These are phyloP conservation scores for Bambusicola thoracicus DNA, from an alignment of 2,113 vertebrate species.

Conservation along the genomic window DNA sequence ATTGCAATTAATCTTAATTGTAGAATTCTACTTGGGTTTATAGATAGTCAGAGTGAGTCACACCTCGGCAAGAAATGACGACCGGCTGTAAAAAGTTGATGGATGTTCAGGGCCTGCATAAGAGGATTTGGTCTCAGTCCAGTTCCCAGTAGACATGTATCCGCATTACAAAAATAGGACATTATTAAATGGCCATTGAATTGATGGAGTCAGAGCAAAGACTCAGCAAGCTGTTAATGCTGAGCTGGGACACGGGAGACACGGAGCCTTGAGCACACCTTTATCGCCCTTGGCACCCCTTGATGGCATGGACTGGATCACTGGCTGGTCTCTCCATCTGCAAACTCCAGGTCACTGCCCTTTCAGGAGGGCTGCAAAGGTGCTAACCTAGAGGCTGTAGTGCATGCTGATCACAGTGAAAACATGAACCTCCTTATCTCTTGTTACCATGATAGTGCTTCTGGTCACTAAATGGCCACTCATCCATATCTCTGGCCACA, in stretches of 20 bases:
- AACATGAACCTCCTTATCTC: not conserved
- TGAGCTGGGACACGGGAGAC: not conserved
- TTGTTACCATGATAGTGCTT: not conserved
- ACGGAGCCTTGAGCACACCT: not conserved
- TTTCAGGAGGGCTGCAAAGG: not conserved
- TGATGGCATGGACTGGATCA: not conserved
- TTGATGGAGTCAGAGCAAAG: not conserved
- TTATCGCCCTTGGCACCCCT: not conserved
- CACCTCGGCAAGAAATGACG: not conserved
- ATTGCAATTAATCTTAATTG: not conserved
- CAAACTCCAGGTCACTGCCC: not conserved
- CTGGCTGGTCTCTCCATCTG: fast-evolving
- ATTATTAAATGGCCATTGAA: not conserved
- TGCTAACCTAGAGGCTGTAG: not conserved
- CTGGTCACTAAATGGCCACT: fast-evolving
- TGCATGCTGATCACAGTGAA: not conserved
- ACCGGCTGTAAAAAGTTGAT: not conserved
- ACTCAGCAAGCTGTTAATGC: not conserved
- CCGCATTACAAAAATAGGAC: not conserved
- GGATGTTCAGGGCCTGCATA: not conserved
- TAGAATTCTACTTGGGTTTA: not conserved
- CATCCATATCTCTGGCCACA: fast-evolving
- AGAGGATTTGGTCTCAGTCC: not conserved
- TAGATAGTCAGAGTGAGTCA: not conserved
- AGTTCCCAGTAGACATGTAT: not conserved